Evolutionary conservation across 1,140 invertebrate genomes (phyloP).

Genomic region (Penaeus japonicus): DNA sequence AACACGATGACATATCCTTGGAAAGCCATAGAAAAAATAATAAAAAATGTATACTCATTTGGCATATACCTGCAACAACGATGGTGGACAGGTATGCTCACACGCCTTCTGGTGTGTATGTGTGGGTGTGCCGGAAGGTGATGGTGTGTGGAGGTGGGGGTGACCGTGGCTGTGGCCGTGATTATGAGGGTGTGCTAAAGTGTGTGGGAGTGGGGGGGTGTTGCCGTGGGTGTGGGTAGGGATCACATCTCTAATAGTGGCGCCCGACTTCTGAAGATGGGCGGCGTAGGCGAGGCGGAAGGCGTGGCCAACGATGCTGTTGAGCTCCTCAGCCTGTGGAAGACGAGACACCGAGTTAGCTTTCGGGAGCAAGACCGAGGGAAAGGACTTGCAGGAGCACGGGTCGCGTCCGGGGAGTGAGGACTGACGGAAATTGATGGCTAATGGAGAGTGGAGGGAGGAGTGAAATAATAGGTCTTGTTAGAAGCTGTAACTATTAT

Average conservation of each 20-base stretch:
- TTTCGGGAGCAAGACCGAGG: background rate
- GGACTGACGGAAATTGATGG: background rate
- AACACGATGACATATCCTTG: no score
- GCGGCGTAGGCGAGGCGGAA: slow-evolving; percentile 91
- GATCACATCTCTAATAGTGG: slow-evolving; percentile 43
- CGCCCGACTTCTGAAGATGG: slow-evolving; percentile 73
- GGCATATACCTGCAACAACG: slow-evolving; percentile 21
- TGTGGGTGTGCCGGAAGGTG: slow-evolving; percentile 24
- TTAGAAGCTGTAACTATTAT: no score
- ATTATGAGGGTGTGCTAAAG: slow-evolving; percentile 29
- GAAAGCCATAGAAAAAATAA: background rate
- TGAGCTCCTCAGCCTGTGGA: slow-evolving; percentile 85
- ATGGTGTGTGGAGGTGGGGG: slow-evolving; percentile 43
- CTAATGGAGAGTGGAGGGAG: background rate
- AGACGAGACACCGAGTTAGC: slow-evolving; percentile 1
- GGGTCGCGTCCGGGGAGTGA: background rate
- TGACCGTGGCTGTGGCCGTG: background rate
- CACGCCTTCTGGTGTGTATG: slow-evolving; percentile 35
- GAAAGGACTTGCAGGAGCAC: background rate
- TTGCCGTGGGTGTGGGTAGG: slow-evolving; percentile 47
- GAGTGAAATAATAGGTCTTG: background rate
- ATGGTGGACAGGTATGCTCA: slow-evolving; percentile 19
- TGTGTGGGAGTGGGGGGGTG: slow-evolving; percentile 57
- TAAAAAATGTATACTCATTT: background rate
- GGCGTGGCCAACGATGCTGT: slow-evolving; percentile 87